These are phyloP conservation scores for Bursaphelenchus okinawaensis DNA, from an alignment of 2,888 invertebrate genomes.

Conservation along the genomic window DNA sequence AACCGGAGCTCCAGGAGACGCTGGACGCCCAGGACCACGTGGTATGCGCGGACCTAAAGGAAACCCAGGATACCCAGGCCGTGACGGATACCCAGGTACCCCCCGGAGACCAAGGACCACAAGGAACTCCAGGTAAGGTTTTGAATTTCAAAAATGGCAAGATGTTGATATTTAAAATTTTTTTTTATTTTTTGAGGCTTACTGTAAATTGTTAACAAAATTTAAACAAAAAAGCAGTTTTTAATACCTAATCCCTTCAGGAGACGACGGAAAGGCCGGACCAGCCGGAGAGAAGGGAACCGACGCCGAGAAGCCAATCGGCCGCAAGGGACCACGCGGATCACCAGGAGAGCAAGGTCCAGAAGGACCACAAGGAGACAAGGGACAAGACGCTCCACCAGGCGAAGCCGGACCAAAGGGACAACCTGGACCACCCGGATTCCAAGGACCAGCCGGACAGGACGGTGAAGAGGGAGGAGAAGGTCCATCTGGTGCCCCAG, in stretches of 20 bases:
- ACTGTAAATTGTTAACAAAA: too few species aligned
- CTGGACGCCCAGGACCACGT: constrained; percentile 28
- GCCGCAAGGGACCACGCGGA: constrained; percentile 37
- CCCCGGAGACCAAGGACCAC: constrained; percentile 27
- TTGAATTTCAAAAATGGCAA: too few species aligned
- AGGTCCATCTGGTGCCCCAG: constrained; percentile 26
- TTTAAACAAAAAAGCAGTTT: too few species aligned
- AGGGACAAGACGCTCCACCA: constrained; percentile 6
- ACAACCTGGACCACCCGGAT: constrained; percentile 23
- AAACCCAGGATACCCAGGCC: constrained; percentile 25
- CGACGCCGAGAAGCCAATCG: constrained; percentile 46
- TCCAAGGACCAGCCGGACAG: constrained; percentile 24
- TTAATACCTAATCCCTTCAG: too few species aligned
- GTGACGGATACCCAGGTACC: constrained; percentile 22
- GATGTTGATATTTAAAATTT: too few species aligned
- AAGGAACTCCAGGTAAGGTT: too few species aligned
- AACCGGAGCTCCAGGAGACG: constrained; percentile 17
- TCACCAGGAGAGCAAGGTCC: constrained; percentile 35
- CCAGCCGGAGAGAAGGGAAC: constrained; percentile 42
- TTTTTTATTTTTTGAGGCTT: too few species aligned
- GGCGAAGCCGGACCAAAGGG: constrained; percentile 7
- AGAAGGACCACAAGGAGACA: constrained; percentile 36
- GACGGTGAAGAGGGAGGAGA: constrained; percentile 19
- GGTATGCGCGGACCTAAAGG: constrained; percentile 38
- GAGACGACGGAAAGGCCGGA: constrained; percentile 13